Evolutionary conservation across 1,140 invertebrate species (phyloP), one percentile per base, ranked within the genome.

Genomic region (Phortica variegata): DNA sequence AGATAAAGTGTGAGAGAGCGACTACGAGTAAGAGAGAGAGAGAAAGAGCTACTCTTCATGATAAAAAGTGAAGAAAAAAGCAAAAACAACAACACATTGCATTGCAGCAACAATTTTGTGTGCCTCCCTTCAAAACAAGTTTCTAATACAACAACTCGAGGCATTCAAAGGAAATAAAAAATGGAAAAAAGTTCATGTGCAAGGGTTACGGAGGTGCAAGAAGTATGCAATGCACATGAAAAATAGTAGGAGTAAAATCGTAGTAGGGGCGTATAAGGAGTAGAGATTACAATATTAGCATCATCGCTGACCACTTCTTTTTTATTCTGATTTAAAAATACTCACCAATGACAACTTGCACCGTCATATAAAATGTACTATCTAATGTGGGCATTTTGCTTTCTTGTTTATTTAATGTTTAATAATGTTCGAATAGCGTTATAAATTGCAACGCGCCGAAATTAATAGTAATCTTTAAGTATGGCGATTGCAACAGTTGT

Each of bases 271-370:
- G 41, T 41, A 29, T 31, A 33, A 17, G 39, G 34, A 43, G 29
- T 29, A n/a, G 19, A 40, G 32, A 15, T 20, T 46, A 7, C 26
- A 29, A 29, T 12, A 12, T 29, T 6, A 6, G 12, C 12, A 29
- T 29, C 26, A 12, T 29, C 12, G n/a, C 6, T 8, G 13, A 34
- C 4, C 26, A 29, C 6, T 15, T 34, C 4, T 34, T 34, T 34
- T n/a, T 34, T n/a, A 8, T 9, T 15, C 13, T 4, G 9, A 41
- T 19, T 17, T 16, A 15, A 33, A 34, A 49, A 47, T 61, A 65
- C 63, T 55, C 63, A 68, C 63, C 63, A 44, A 68, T 43, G 43
- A 59, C 20, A 40, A 68, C 60, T 57, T 68, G 63, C 52, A 47
- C 46, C 54, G 54, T 58, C 47, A 68, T 57, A 63, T 63, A 63